Percentiles rank a stretch among this genome's conserved stretches.
phyloP scores from a whole-genome alignment of 2,797 vertebrate species.

The Chanos chanos region DNA sequence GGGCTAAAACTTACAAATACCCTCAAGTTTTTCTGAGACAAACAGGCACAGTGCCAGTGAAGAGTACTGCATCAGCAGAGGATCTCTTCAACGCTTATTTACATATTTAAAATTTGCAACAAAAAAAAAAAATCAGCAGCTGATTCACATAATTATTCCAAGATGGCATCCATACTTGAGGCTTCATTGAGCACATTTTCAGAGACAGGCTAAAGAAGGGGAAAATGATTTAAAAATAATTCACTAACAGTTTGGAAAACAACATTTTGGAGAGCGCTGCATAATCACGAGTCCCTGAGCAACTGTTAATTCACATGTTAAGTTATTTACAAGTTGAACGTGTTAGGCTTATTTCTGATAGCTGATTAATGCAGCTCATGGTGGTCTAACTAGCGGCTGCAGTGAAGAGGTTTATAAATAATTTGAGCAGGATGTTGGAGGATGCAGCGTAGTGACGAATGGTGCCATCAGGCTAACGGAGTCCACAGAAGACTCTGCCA shows the following conservation, averaged over 20 bases:
- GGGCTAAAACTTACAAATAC: neutral
- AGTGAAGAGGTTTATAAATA: constrained; percentile 38
- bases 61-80: constrained; percentile 9
- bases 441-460: constrained; percentile 70
- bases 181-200: constrained; percentile 17
- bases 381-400: constrained; percentile 16
- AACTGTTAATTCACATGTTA: too few relatives aligned
- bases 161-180: constrained; percentile 17
- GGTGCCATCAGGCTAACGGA: constrained; percentile 74
- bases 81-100: constrained; percentile 3
- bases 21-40: constrained; percentile 28
- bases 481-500: constrained; percentile 72
- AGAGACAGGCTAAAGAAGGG: too few relatives aligned
- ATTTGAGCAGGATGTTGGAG: constrained; percentile 55
- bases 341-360: too few relatives aligned
- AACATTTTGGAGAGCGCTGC: too few relatives aligned
- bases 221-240: too few relatives aligned
- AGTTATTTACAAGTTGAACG: too few relatives aligned
- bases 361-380: too few relatives aligned
- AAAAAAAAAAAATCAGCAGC: constrained; percentile 4
- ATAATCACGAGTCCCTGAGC: too few relatives aligned
- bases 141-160: constrained; percentile 37
- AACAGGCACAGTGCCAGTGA: constrained; percentile 15
- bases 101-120: neutral
- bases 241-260: too few relatives aligned